Evolutionary conservation across 2,888 invertebrate genomes (phyloP), one percentile per base, ranked within the genome.

Genomic region (Isotomurus palustris): DNA sequence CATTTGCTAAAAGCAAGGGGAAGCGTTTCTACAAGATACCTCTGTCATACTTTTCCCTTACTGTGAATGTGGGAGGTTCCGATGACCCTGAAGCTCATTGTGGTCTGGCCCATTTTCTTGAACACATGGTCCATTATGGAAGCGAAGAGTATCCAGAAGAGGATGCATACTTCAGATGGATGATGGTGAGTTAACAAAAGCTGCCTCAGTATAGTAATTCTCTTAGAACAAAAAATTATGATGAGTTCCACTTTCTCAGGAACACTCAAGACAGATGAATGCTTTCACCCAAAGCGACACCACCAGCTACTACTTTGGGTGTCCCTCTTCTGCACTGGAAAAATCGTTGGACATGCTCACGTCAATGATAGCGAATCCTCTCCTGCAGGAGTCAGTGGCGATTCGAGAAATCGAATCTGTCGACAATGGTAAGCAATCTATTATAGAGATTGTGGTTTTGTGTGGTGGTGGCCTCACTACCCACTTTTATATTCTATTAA

Each of bases 101-200:
- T 0, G 62, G 62, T 2, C 44, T 62, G 8, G 58, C 59, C 4
- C 62, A 62, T 29, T 59, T 62, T 21, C 49, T 48, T 2, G 62
- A 62, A 38, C 62, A 62, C 40, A 56, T 59, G 56, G 56, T 62
- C 2, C 59, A 62, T 38, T 53, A 53, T 38, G 59, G 59, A 1
- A 47, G 53, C 0, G 19, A 40, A 25, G 49, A 41, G 12, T 62
- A 27, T 51, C 56, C 50, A 1, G 19, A 22, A 25, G 59, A 58
- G 25, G 43, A 45, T 22, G 41, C 35, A 1, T 45, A 45, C 27
- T 45, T 28, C 24, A 45, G 36, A 5, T 45, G 22, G 6, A 8
- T 35, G 3, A 22, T 22, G 25, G 53, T 53, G 21, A 32, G 21
- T 27, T n/a, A n/a, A n/a, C n/a, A n/a, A n/a, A n/a, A n/a, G n/a